Percentiles rank a stretch among this genome's conserved stretches.
phyloP scores from a whole-genome alignment of 2,113 vertebrate species.

The Psammodynastes pulverulentus region DNA sequence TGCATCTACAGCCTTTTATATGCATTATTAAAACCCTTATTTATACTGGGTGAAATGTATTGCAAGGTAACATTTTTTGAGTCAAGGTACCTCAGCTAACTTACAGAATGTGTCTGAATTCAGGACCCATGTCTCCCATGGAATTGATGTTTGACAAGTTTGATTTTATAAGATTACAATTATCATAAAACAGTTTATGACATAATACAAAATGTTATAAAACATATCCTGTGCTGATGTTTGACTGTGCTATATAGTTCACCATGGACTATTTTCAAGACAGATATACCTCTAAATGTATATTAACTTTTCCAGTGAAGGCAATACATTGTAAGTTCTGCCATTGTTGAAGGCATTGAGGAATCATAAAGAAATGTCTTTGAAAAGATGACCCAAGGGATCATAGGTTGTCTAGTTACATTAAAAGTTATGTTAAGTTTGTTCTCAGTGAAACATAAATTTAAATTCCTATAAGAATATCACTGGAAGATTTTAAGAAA shows the following conservation, averaged over 20 bases:
- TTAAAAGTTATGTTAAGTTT: not conserved
- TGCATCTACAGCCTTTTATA: not conserved
- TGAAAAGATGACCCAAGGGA: not conserved
- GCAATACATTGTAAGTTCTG: not conserved
- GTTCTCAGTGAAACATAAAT: not conserved
- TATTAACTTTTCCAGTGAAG: not conserved
- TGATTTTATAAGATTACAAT: not conserved
- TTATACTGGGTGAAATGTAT: not conserved
- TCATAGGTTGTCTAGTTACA: not conserved
- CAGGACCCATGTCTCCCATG: not conserved
- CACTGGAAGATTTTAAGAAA: not conserved
- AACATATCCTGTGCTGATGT: not conserved
- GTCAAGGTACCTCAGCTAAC: not conserved
- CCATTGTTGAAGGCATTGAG: not conserved
- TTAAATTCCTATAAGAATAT: not conserved
- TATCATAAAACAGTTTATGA: not conserved
- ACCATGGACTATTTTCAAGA: not conserved
- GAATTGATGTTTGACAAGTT: not conserved
- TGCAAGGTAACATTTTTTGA: not conserved
- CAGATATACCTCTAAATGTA: not conserved
- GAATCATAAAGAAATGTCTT: not conserved
- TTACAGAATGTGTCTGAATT: not conserved
- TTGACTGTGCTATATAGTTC: not conserved
- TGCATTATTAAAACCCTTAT: not conserved
- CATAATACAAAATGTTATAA: not conserved